Percentiles rank a stretch among this genome's conserved stretches.
Conservation (phyloP, 1,140 invertebrate species). For the Ceratosolen solmsi region DNA sequence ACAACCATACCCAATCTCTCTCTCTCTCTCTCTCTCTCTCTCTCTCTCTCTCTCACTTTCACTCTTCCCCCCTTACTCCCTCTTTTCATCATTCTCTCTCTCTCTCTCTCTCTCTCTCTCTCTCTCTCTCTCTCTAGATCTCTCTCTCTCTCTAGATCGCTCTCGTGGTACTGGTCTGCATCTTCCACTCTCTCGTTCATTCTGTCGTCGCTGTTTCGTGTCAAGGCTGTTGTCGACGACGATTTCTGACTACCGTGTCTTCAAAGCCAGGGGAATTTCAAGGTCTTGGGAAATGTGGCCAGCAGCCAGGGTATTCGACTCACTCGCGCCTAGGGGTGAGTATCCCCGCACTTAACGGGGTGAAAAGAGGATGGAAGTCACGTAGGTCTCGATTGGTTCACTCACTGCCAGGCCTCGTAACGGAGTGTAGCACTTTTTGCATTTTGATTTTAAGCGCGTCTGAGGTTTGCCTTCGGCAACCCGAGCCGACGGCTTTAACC, state of each 20-base stretch:
- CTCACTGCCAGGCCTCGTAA: neutral
- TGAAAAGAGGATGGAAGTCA: neutral
- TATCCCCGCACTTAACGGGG: constrained; percentile 28
- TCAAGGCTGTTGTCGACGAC: constrained; percentile 21
- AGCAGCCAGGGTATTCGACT: neutral
- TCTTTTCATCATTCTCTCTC: neutral
- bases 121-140: constrained; percentile 8
- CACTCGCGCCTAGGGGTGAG: neutral
- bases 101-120: neutral
- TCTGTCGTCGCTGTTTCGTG: neutral
- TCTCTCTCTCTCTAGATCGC: neutral
- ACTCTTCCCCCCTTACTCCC: neutral
- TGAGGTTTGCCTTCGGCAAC: constrained; percentile 1
- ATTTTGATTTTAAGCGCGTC: constrained; percentile 1
- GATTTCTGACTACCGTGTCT: constrained; percentile 33
- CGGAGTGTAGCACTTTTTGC: constrained; percentile 25
- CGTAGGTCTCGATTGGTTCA: neutral
- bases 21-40: neutral
- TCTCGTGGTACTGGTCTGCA: neutral
- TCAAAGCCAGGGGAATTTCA: constrained; percentile 47
- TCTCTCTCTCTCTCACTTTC: neutral
- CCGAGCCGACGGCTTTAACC: neutral
- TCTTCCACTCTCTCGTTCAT: no score
- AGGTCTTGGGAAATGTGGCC: constrained; percentile 48
- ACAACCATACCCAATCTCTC: neutral